Evolutionary conservation across 1,140 invertebrate species (phyloP), one percentile per base, ranked within the genome.

Genomic region (Lamellibrachia luymesi): DNA sequence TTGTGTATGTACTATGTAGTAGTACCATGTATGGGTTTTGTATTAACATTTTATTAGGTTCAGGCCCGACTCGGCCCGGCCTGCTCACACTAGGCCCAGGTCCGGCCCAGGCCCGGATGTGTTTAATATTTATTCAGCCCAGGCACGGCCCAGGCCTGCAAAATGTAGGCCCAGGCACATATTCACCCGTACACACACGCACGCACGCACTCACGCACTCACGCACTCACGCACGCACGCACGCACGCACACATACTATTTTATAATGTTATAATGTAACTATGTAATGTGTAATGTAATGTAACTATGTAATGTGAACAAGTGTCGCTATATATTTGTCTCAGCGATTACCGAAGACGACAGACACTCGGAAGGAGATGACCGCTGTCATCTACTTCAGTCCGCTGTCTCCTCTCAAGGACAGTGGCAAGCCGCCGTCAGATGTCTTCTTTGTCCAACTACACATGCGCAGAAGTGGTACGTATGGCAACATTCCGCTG

Each of bases 401-500:
- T 52, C 92, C 92, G 7, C 2, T 92, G 8, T 51, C 8, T 13
- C 92, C 92, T 8, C 92, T 92, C 92, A 64, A 52, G 50, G 92
- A 4, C 22, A 38, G 52, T 64, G 92, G 92, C 49, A 51, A 25
- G 50, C 92, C 92, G 2, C 92, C 50, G 6, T 38, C 49, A 2
- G 27, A 64, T 64, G 92, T 92, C 49, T n/a, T 51, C 92, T 64
- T 51, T 64, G 92, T 52, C 2, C 49, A 92, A 38, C 49, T 92
- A 38, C 38, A 92, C 27, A 51, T 92, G 51, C 92, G 38, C 49
- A 92, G 92, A 64, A 92, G 92, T 64, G 92, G 92, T 52, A 50
- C 8, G 92, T 92, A 92, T 51, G 6, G 50, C 2, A 92, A 92
- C 52, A 92, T 92, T 38, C 38, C 38, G 38, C 38, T 38, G 38